Conservation (phyloP, 2,888 invertebrate species). For the Creontiades dilutus region DNA sequence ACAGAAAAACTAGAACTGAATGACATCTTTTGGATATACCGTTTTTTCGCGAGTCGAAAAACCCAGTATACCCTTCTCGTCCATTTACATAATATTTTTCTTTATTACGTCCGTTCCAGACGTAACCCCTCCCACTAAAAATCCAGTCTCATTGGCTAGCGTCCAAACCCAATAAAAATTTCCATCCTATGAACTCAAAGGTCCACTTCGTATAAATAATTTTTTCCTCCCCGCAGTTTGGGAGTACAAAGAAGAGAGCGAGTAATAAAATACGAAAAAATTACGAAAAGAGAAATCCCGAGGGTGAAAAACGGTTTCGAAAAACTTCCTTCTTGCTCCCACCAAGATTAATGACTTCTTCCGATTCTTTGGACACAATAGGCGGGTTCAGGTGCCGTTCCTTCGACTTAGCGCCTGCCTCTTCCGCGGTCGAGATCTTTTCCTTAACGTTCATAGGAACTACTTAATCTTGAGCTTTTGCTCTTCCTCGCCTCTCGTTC, state of each 20-base stretch:
- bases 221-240: constrained; percentile 31
- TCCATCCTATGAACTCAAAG: not conserved
- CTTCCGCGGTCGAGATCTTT: constrained; percentile 21
- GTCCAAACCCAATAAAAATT: constrained; percentile 43
- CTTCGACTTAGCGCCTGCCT: constrained; percentile 50
- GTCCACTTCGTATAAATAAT: constrained; percentile 44
- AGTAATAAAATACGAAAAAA: constrained; percentile 21
- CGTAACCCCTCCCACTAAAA: not conserved
- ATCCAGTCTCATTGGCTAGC: constrained; percentile 15
- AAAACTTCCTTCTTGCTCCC: constrained; percentile 29
- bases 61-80: not conserved
- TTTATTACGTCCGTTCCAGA: not conserved
- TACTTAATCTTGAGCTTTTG: constrained; percentile 54
- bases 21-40: not conserved
- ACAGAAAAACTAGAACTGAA: not conserved
- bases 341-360: constrained; percentile 47
- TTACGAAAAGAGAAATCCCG: not conserved
- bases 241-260: not conserved
- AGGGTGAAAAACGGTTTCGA: constrained; percentile 45
- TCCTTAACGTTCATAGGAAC: constrained; percentile 55
- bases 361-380: constrained; percentile 63
- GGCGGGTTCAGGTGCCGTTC: constrained; percentile 59
- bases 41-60: not conserved
- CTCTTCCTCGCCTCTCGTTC: constrained; percentile 19
- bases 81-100: constrained; percentile 1